A percentile compares a stretch with the other conserved stretches of the same genome.
phyloP scores from a whole-genome alignment of 2,113 vertebrate species.

The Tachysurus vachellii region DNA sequence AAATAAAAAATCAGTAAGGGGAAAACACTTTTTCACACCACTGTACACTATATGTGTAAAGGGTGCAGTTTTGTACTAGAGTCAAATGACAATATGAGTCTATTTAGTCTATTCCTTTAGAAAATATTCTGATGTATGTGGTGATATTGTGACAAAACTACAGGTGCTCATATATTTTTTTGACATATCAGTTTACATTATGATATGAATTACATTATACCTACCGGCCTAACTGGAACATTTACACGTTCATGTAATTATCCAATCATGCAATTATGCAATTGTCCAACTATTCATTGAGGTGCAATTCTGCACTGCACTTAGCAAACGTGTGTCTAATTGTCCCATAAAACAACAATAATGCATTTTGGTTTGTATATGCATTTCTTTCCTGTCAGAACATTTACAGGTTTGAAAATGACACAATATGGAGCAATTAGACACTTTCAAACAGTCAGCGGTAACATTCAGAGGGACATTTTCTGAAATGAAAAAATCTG shows the following conservation, averaged over 20 bases:
- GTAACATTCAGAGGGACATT: not conserved
- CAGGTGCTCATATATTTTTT: no score
- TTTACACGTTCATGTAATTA: not conserved
- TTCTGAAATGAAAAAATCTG: not conserved
- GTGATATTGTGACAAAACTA: not conserved
- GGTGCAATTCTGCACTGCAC: not conserved
- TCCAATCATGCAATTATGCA: not conserved
- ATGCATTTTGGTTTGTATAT: not conserved
- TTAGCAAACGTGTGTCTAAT: not conserved
- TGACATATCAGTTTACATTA: not conserved
- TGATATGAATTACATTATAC: not conserved
- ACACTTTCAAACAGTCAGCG: not conserved
- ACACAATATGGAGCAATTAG: not conserved
- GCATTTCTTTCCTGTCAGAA: not conserved
- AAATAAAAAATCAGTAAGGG: no score
- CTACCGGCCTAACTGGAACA: not conserved
- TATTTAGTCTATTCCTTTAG: not conserved
- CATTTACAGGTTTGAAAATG: not conserved
- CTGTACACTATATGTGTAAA: no score
- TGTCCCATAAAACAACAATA: not conserved
- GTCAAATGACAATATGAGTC: not conserved
- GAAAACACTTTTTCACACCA: no score
- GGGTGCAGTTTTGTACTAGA: not conserved
- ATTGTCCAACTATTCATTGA: not conserved
- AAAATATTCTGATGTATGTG: not conserved